Conservation (phyloP, 2,113 vertebrate species). For the Ondatra zibethicus region DNA sequence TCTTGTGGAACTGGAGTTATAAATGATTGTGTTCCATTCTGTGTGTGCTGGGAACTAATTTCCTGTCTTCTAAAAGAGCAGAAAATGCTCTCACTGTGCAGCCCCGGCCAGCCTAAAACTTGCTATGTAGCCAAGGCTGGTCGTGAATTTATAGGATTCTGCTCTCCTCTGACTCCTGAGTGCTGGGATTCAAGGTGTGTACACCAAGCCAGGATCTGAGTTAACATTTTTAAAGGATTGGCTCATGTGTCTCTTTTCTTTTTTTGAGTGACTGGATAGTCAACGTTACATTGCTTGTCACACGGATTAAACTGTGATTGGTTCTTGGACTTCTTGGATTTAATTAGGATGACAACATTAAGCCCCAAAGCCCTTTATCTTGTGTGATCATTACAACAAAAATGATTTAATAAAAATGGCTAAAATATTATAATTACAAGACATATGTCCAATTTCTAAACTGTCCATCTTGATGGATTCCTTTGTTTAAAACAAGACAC, state of each 20-base stretch:
- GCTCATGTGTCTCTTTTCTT: not conserved
- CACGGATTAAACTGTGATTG: not conserved
- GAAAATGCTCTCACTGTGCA: not conserved
- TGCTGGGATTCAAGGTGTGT: not conserved
- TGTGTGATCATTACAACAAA: not conserved
- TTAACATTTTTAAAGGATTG: not conserved
- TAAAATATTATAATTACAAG: not conserved
- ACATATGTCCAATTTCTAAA: not conserved
- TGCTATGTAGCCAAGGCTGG: not conserved
- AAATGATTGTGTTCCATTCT: not conserved
- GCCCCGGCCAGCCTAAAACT: not conserved
- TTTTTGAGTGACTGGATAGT: not conserved
- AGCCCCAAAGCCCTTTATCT: not conserved
- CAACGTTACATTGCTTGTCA: not conserved
- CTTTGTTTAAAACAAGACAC: slow-evolving; percentile 32
- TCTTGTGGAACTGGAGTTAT: not conserved
- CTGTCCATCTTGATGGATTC: too few relatives aligned
- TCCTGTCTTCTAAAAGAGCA: not conserved
- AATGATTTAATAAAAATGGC: not conserved
- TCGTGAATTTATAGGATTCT: not conserved
- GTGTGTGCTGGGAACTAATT: not conserved
- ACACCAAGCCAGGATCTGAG: not conserved
- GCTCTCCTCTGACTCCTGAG: not conserved
- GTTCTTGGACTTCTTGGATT: not conserved
- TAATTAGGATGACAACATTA: not conserved